Evolutionary conservation across 1,140 invertebrate species (phyloP).

Genomic region (Zophobas atratus): DNA sequence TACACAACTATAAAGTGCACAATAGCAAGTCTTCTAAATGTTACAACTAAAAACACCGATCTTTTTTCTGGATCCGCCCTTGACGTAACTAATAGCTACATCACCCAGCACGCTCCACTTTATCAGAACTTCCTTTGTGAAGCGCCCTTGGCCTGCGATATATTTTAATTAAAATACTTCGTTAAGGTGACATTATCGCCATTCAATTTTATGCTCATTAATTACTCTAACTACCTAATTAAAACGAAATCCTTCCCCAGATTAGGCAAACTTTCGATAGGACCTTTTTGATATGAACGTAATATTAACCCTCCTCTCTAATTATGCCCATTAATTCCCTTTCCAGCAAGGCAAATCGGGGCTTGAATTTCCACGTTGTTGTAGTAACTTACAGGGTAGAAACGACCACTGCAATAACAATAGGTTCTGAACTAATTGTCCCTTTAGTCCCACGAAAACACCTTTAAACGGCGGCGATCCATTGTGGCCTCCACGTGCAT

Average conservation of each 20-base stretch:
- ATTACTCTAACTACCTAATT: conserved; percentile 20
- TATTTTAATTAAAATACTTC: conserved; percentile 23
- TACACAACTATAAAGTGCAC: too few relatives aligned
- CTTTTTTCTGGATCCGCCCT: too few relatives aligned
- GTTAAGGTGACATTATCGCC: conserved; percentile 35
- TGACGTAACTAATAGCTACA: too few relatives aligned
- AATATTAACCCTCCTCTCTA: conserved; percentile 24
- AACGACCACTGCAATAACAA: conserved; percentile 11
- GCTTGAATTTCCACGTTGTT: conserved; percentile 5
- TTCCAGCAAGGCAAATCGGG: not conserved
- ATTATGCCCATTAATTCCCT: conserved; percentile 17
- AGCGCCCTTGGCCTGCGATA: not conserved
- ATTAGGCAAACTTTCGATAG: conserved; percentile 16
- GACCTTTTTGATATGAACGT: conserved; percentile 22
- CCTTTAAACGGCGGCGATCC: conserved; percentile 21
- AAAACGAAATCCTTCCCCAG: conserved; percentile 20
- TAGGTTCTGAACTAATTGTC: conserved; percentile 31
- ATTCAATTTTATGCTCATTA: conserved; percentile 30
- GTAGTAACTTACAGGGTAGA: not conserved
- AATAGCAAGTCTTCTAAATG: too few relatives aligned
- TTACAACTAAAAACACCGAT: too few relatives aligned
- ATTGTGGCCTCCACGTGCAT: conserved; percentile 22
- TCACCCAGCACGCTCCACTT: not conserved
- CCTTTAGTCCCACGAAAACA: conserved; percentile 24
- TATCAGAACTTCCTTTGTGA: conserved; percentile 1